These are phyloP conservation scores for Rhabdomys pumilio DNA, from an alignment of 2,797 vertebrate species.

Conservation along the genomic window DNA sequence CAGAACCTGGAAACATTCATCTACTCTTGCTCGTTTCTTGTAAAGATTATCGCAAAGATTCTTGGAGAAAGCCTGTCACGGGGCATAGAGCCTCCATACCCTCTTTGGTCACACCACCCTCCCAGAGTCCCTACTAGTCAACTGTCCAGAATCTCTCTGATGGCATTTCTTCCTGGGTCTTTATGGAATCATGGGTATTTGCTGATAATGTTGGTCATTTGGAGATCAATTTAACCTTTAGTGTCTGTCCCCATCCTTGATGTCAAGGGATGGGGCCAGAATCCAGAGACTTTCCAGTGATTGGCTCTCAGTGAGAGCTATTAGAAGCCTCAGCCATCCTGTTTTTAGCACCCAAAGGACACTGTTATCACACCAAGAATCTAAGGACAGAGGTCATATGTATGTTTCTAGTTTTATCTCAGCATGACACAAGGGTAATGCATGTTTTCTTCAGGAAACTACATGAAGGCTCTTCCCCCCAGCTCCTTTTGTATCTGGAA, in stretches of 20 bases:
- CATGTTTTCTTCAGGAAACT: conserved; percentile 24
- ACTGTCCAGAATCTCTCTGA: not conserved
- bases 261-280: not conserved
- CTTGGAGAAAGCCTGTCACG: not conserved
- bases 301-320: not conserved
- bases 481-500: not conserved
- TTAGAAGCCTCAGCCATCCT: not conserved
- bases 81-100: fast-evolving
- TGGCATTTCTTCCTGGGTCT: not conserved
- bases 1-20: not conserved
- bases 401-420: not conserved
- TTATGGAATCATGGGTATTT: not conserved
- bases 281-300: not conserved
- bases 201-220: not conserved
- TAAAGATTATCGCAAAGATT: not conserved
- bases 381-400: not conserved
- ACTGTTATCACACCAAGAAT: not conserved
- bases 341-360: not conserved
- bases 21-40: not conserved
- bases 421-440: not conserved
- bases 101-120: not conserved
- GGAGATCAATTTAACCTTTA: not conserved
- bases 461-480: not conserved
- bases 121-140: not conserved
- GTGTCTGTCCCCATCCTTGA: not conserved